Conservation (phyloP, 2,888 invertebrate genomes). For the Strigamia transsilvanica region DNA sequence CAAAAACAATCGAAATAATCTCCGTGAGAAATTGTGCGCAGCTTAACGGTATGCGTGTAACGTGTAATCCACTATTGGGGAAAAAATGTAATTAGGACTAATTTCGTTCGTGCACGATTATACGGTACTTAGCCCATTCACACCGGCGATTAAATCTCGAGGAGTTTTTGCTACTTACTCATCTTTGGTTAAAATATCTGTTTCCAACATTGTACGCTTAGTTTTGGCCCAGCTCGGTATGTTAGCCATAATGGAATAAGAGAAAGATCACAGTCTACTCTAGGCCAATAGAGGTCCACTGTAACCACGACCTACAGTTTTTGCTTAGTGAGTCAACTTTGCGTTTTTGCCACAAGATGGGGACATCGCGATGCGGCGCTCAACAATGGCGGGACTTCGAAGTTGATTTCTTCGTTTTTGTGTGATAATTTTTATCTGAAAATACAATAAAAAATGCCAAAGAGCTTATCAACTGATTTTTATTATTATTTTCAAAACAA, state of each 20-base stretch:
- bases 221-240: constrained; percentile 3
- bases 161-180: not conserved
- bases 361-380: too few relatives aligned
- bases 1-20: too few relatives aligned
- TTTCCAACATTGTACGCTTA: not conserved
- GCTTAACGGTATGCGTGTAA: not conserved
- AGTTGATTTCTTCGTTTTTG: too few relatives aligned
- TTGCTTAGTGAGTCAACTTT: not conserved
- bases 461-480: not conserved
- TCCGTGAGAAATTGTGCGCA: not conserved
- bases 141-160: not conserved
- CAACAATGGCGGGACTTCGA: too few relatives aligned
- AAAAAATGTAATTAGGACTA: constrained; percentile 3
- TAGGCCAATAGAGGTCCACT: not conserved
- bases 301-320: not conserved
- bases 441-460: too few relatives aligned
- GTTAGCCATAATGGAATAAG: constrained; percentile 8
- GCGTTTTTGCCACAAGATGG: not conserved
- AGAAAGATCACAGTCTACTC: not conserved
- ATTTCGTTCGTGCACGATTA: not conserved
- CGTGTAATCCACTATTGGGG: not conserved
- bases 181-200: constrained; percentile 10
- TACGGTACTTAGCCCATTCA: not conserved
- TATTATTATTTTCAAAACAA: not conserved
- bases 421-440: too few relatives aligned